Conservation (phyloP, 2,888 invertebrate species). For the Mellilla xanthometata region DNA sequence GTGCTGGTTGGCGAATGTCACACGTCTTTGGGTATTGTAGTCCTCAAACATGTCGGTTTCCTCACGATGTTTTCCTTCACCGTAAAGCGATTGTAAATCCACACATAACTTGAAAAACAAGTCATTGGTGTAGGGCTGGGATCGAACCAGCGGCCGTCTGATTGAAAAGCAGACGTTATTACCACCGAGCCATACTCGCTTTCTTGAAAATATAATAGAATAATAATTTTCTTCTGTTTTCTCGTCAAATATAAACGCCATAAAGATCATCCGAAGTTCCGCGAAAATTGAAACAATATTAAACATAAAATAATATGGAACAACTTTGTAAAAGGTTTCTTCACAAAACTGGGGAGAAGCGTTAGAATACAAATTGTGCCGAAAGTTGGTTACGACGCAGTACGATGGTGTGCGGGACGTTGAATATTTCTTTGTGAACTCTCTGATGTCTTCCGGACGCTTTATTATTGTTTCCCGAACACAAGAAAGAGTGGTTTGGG, state of each 20-base stretch:
- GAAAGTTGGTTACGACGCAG: slow-evolving; percentile 7
- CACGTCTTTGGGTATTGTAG: too few relatives aligned
- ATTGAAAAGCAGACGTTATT: too few relatives aligned
- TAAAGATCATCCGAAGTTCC: slow-evolving; percentile 8
- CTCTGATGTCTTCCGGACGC: not conserved
- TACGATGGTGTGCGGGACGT: not conserved
- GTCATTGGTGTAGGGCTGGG: too few relatives aligned
- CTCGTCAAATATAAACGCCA: not conserved
- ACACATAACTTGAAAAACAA: too few relatives aligned
- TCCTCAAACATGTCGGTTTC: too few relatives aligned
- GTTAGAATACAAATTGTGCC: slow-evolving; percentile 9
- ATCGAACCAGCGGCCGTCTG: too few relatives aligned
- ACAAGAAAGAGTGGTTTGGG: not conserved
- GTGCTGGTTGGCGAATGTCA: too few relatives aligned
- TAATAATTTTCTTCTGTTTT: too few relatives aligned
- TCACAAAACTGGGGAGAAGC: slow-evolving; percentile 7
- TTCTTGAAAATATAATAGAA: too few relatives aligned
- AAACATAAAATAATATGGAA: slow-evolving; percentile 23
- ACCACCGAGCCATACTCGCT: too few relatives aligned
- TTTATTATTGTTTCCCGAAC: slow-evolving; percentile 4
- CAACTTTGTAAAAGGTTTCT: slow-evolving; percentile 19
- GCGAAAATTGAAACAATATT: slow-evolving; percentile 32
- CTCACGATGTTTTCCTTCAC: too few relatives aligned
- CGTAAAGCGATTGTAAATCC: too few relatives aligned
- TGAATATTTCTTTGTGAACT: not conserved